Base-by-base conservation (phyloP, 2,113 vertebrate species). In the Andinoacara biseriatus region DNA sequence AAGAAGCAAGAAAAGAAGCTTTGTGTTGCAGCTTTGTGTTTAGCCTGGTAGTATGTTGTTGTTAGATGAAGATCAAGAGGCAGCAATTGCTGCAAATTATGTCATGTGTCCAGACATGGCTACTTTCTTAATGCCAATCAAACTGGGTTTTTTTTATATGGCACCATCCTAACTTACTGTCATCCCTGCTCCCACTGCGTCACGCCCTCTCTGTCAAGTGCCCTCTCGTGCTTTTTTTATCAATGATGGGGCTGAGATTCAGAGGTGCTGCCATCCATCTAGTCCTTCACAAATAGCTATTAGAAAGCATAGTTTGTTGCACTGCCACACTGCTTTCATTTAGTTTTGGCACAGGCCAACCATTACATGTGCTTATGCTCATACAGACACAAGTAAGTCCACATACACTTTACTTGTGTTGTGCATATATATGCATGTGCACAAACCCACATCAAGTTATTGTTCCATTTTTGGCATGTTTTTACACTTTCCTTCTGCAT, bases 221-320 rank as follows among this genome's bases (percentile, higher is more conserved):
- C n/a, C n/a, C 62, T 67, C 40, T 26, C 56, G 11, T 40, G 74
- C 61, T 90, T 80, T 90, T 80, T 88, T 86, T 67, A 74, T 87
- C 88, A 86, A 9, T 15, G 76, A 83, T 54, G 58, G 26, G 46
- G 40, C 81, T 80, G 56, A 61, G 69, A 65, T 40, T 59, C 40
- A 49, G 61, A 75, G 76, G 43, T 63, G 40, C 61, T 56, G 10
- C 15, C 33, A 22, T 83, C 57, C 43, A 57, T 58, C 83, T 46
- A 14, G 29, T 65, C 58, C 76, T 75, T 43, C 38, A 72, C 22
- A 65, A 40, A 78, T 52, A 26, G 67, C 26, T 57, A 59, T 60
- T 56, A 18, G 8, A 80, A 77, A 49, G 52, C 38, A 58, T 10
- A 8, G 14, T 62, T 74, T 77, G 15, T 57, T 60, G 83, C 58